These are phyloP conservation scores for Drosophila sturtevanti DNA, from an alignment of 1,140 invertebrate species.

Conservation along the genomic window DNA sequence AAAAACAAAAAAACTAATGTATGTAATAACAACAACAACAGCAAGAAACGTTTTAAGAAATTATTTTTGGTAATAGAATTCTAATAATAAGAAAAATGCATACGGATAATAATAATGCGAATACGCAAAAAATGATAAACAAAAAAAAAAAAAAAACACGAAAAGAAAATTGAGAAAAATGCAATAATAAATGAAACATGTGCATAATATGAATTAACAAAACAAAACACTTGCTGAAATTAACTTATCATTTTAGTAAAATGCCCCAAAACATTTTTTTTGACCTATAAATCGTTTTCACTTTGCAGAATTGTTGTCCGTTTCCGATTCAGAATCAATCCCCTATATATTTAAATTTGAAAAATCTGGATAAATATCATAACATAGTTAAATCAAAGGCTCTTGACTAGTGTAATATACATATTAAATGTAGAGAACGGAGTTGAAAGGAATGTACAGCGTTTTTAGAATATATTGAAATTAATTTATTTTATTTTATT, in stretches of 20 bases:
- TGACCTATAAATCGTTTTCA: too few relatives aligned
- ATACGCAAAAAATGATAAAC: slow-evolving; percentile 23
- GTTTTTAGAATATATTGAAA: background rate
- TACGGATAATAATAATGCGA: slow-evolving; percentile 76
- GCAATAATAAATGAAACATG: slow-evolving; percentile 80
- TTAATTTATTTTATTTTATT: background rate
- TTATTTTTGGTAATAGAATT: slow-evolving; percentile 82
- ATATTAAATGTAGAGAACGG: too few relatives aligned
- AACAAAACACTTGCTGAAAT: slow-evolving; percentile 7
- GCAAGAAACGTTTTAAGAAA: slow-evolving; percentile 75
- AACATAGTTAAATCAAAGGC: too few relatives aligned
- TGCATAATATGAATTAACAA: slow-evolving; percentile 78
- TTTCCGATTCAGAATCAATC: too few relatives aligned
- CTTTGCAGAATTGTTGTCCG: too few relatives aligned
- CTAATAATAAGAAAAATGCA: slow-evolving; percentile 66
- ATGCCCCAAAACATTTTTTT: too few relatives aligned
- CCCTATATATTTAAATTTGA: too few relatives aligned
- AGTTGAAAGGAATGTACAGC: too few relatives aligned
- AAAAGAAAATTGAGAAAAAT: slow-evolving; percentile 40
- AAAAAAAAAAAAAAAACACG: background rate
- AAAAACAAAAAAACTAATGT: slow-evolving; percentile 62
- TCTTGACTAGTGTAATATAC: too few relatives aligned
- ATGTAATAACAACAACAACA: slow-evolving; percentile 43
- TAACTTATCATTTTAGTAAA: background rate
- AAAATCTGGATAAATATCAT: too few relatives aligned